Conservation (phyloP, 2,888 invertebrate species). For the Mystacides longicornis region DNA sequence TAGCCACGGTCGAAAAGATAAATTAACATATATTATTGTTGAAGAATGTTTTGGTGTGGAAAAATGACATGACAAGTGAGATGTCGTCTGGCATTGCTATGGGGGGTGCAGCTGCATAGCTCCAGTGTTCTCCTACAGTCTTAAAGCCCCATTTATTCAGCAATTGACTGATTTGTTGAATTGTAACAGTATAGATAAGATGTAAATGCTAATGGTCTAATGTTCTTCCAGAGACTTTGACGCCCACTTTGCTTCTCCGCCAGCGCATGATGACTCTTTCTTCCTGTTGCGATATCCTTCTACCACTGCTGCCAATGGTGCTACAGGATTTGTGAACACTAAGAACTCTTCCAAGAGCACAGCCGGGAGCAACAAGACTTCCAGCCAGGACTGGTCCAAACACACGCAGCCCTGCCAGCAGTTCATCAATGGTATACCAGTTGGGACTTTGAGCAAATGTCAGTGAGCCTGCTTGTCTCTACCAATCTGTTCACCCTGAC, state of each 20-base stretch:
- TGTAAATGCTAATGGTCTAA: no score
- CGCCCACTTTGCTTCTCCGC: conserved; percentile 55
- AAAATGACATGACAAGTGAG: no score
- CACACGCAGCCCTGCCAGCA: conserved; percentile 64
- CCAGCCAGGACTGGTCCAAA: conserved; percentile 48
- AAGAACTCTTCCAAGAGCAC: conserved; percentile 16
- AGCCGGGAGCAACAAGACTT: conserved; percentile 24
- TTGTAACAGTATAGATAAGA: no score
- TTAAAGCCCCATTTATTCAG: no score
- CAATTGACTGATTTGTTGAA: no score
- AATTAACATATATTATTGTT: no score
- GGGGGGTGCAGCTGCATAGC: no score
- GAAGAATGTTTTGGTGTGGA: no score
- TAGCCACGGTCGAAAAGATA: no score
- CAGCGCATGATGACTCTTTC: conserved; percentile 67
- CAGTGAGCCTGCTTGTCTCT: neutral
- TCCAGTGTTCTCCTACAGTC: no score
- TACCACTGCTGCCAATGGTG: conserved; percentile 33
- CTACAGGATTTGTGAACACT: conserved; percentile 31
- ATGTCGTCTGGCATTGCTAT: no score
- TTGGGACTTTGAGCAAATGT: conserved; percentile 24
- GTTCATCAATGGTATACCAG: conserved; percentile 46
- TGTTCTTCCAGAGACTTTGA: conserved; percentile 42
- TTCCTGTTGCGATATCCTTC: conserved; percentile 60
- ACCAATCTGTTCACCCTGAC: neutral